A percentile compares a stretch with the other conserved stretches of the same genome.
phyloP scores from a whole-genome alignment of 2,888 invertebrate species.

The Synergus japonicus region DNA sequence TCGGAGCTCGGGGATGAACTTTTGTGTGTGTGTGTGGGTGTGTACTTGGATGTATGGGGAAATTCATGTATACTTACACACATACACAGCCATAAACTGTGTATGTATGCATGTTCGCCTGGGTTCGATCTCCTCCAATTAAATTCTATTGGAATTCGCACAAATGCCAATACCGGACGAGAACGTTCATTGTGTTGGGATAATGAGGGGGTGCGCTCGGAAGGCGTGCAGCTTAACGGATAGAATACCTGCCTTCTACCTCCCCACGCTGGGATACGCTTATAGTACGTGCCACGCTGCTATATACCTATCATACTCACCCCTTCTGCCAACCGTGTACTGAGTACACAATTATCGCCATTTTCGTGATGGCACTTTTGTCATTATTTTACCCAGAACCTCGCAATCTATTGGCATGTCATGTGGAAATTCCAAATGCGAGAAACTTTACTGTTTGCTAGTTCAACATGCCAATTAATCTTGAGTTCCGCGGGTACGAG shows the following conservation, averaged over 20 bases:
- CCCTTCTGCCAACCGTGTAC: neutral
- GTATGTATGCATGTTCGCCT: conserved; percentile 48
- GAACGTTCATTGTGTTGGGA: conserved; percentile 72
- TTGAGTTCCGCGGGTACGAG: conserved; percentile 26
- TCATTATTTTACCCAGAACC: conserved; percentile 9
- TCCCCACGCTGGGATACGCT: conserved; percentile 48
- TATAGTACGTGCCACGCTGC: conserved; percentile 28
- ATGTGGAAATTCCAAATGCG: conserved; percentile 31
- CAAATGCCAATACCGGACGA: conserved; percentile 74
- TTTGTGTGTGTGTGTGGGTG: neutral
- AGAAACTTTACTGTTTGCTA: conserved; percentile 21
- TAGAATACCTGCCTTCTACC: conserved; percentile 56
- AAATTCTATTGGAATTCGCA: conserved; percentile 76
- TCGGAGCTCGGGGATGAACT: conserved; percentile 4
- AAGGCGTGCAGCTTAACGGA: conserved; percentile 67
- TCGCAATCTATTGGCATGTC: conserved; percentile 11
- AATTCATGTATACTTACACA: neutral
- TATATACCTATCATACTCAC: conserved; percentile 24
- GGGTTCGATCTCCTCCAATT: conserved; percentile 73
- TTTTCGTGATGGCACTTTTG: conserved; percentile 19
- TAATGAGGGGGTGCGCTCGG: conserved; percentile 70
- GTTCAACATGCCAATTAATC: conserved; percentile 38
- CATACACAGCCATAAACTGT: conserved; percentile 38
- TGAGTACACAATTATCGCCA: conserved; percentile 18
- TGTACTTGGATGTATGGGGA: neutral